phyloP scores from a whole-genome alignment of 2,797 vertebrate species.

The Sebastes ruberrimus region DNA sequence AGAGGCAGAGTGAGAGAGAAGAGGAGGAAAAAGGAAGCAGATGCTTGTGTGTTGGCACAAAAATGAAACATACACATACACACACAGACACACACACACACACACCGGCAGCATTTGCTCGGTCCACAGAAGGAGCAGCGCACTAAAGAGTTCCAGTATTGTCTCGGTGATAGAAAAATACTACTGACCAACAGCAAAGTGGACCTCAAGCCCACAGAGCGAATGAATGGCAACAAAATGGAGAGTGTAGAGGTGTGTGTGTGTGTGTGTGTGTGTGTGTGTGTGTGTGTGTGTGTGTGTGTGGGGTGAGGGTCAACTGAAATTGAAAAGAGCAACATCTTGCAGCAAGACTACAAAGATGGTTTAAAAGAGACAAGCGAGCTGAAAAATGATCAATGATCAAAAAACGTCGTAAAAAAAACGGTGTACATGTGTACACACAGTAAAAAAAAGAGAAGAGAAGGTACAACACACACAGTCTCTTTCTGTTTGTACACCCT shows the following conservation, averaged over 20 bases:
- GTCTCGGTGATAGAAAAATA: slow-evolving; percentile 45
- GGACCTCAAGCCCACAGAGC: slow-evolving; percentile 41
- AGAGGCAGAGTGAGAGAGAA: slow-evolving; percentile 27
- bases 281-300: too few species aligned
- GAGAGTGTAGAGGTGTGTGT: not conserved
- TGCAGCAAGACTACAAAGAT: not conserved
- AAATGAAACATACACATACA: slow-evolving; percentile 25
- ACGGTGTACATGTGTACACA: not conserved
- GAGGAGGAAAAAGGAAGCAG: slow-evolving; percentile 78
- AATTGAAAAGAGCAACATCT: slow-evolving; percentile 1
- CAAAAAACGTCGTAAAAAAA: not conserved
- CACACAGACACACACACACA: too few species aligned
- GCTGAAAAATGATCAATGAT: slow-evolving; percentile 4
- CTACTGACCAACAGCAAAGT: slow-evolving; percentile 41
- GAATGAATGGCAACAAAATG: slow-evolving; percentile 4
- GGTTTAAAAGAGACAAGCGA: not conserved
- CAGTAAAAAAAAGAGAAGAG: not conserved
- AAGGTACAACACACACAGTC: slow-evolving; percentile 2
- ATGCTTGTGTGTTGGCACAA: slow-evolving; percentile 72
- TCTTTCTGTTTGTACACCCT: slow-evolving; percentile 45
- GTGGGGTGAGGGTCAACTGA: not conserved
- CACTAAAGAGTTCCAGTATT: slow-evolving; percentile 63
- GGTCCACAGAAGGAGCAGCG: slow-evolving; percentile 32
- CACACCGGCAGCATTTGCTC: not conserved
- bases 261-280: too few species aligned